Conservation (phyloP, 2,797 vertebrate species). For the Enteromius unitaeniatus region DNA sequence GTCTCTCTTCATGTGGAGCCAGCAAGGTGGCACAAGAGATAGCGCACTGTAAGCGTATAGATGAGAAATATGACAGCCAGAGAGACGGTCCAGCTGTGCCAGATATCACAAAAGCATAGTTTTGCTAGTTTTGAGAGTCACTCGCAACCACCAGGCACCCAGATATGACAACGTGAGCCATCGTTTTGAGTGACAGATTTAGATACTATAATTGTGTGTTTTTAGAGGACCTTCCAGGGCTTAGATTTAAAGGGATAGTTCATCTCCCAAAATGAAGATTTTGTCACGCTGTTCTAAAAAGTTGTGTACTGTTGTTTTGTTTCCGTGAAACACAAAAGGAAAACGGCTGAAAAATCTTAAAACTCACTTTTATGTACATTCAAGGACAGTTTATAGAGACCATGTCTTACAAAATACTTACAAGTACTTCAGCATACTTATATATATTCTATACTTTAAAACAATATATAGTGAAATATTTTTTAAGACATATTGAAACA, state of each 20-base stretch:
- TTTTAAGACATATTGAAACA: neutral
- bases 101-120: constrained; percentile 47
- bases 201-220: constrained; percentile 38
- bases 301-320: neutral
- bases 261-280: neutral
- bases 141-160: constrained; percentile 32
- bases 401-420: neutral
- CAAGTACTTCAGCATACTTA: neutral
- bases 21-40: constrained; percentile 60
- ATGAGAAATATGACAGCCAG: constrained; percentile 45
- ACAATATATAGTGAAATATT: neutral
- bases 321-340: neutral
- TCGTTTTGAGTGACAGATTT: constrained; percentile 54
- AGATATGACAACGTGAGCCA: constrained; percentile 35
- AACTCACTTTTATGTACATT: neutral
- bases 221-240: constrained; percentile 12
- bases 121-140: constrained; percentile 41
- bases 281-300: neutral
- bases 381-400: neutral
- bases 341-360: neutral
- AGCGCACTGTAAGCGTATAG: constrained; percentile 43
- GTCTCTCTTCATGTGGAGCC: constrained; percentile 49
- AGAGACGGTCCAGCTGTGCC: constrained; percentile 40
- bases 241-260: constrained; percentile 14
- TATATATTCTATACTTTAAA: neutral